Conservation (phyloP, 2,888 invertebrate genomes). For the Cheilosia variabilis region DNA sequence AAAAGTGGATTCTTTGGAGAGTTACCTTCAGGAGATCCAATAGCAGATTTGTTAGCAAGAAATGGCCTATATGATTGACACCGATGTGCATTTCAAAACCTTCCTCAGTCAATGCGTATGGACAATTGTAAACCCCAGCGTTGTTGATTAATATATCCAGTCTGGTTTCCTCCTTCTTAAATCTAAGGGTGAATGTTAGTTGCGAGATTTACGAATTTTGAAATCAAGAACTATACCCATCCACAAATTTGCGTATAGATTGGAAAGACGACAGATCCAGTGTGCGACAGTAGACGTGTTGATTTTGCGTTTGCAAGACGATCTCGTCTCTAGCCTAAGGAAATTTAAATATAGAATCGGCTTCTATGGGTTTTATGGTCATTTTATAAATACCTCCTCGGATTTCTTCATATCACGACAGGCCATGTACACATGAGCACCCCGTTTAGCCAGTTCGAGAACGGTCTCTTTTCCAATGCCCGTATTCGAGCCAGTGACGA, state of each 20-base stretch:
- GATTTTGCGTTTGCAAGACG: conserved; percentile 89
- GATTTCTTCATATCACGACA: conserved; percentile 89
- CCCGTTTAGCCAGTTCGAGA: conserved; percentile 83
- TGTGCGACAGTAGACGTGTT: conserved; percentile 87
- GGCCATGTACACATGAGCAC: conserved; percentile 86
- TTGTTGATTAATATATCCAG: conserved; percentile 89
- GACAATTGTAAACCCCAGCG: conserved; percentile 89
- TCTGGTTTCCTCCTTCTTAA: conserved; percentile 77
- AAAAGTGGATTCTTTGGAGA: neutral
- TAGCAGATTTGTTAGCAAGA: conserved; percentile 86
- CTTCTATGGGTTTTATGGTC: neutral
- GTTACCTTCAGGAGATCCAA: conserved; percentile 85
- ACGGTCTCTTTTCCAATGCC: conserved; percentile 92
- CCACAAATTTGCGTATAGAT: conserved; percentile 86
- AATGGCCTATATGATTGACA: conserved; percentile 84
- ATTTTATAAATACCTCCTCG: conserved; percentile 84
- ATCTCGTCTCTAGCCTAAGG: conserved; percentile 87
- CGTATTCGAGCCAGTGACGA: conserved; percentile 92
- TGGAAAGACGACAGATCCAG: conserved; percentile 85
- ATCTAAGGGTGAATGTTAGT: neutral
- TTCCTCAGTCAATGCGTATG: conserved; percentile 86
- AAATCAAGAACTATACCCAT: conserved; percentile 87
- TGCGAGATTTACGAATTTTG: conserved; percentile 73
- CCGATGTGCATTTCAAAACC: conserved; percentile 87
- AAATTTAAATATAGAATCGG: neutral